Conservation (phyloP, 2,113 vertebrate species). For the Camelus bactrianus region DNA sequence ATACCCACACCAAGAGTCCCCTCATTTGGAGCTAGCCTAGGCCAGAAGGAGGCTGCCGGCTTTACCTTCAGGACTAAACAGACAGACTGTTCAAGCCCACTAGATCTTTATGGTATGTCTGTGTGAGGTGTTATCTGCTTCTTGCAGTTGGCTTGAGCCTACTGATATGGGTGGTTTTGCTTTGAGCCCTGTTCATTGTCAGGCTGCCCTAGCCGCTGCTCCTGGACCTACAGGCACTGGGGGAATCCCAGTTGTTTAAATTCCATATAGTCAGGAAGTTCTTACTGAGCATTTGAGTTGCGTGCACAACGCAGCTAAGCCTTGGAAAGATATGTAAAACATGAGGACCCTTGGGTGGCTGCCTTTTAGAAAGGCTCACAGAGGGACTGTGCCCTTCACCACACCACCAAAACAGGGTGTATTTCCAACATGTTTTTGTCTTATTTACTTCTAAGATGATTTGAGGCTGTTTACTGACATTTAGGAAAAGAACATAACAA, state of each 20-base stretch:
- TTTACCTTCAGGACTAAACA: conserved; percentile 38
- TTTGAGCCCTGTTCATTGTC: conserved; percentile 46
- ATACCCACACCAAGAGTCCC: neutral
- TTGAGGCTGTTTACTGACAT: neutral
- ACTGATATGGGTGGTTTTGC: conserved; percentile 36
- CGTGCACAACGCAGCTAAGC: neutral
- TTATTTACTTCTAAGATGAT: conserved; percentile 36
- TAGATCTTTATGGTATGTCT: neutral
- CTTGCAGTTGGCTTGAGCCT: conserved; percentile 15
- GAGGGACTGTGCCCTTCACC: neutral
- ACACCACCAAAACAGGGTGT: neutral
- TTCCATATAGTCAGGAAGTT: neutral
- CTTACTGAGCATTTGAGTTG: neutral
- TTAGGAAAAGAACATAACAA: neutral
- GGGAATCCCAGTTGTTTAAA: conserved; percentile 43
- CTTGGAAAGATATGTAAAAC: conserved; percentile 32
- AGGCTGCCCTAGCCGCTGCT: neutral
- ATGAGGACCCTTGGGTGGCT: neutral
- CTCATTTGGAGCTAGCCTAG: neutral
- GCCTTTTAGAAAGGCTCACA: conserved; percentile 44
- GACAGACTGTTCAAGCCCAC: neutral
- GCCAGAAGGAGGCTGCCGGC: neutral
- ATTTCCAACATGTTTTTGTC: conserved; percentile 51
- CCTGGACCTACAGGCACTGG: neutral
- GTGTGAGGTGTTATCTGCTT: neutral